These are phyloP conservation scores for Merluccius polli DNA, from an alignment of 2,797 vertebrate species.

Conservation along the genomic window DNA sequence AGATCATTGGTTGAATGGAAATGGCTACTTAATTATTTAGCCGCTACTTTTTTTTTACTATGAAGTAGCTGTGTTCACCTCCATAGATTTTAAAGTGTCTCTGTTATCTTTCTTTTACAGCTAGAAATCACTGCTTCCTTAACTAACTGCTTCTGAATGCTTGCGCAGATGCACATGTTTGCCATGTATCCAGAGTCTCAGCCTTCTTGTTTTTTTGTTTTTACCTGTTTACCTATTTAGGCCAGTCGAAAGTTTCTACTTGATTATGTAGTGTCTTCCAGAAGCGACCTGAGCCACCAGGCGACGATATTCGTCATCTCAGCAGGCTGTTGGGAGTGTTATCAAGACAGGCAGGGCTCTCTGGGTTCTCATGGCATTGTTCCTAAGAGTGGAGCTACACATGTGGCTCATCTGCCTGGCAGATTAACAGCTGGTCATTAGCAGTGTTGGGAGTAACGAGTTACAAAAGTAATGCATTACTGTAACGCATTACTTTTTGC, in stretches of 20 bases:
- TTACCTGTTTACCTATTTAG: neutral
- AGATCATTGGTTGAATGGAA: slow-evolving; percentile 31
- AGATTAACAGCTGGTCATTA: slow-evolving; percentile 52
- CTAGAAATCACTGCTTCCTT: neutral
- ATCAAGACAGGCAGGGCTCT: neutral
- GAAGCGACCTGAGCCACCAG: neutral
- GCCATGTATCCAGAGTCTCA: neutral
- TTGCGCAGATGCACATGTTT: neutral
- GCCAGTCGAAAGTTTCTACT: neutral
- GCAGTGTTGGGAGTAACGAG: no score
- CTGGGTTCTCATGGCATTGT: neutral
- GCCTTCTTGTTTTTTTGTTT: neutral
- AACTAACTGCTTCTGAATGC: neutral
- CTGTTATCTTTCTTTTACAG: neutral
- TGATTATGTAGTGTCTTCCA: neutral
- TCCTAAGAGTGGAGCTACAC: slow-evolving; percentile 31
- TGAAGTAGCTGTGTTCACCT: neutral
- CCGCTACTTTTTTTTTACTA: neutral
- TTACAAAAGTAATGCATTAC: no score
- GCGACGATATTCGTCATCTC: neutral
- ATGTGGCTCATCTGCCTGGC: slow-evolving; percentile 23
- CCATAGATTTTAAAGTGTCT: neutral
- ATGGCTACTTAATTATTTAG: slow-evolving; percentile 14
- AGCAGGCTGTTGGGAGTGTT: neutral
- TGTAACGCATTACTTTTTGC: no score